These are phyloP conservation scores for Myiotriccus ornatus DNA, from an alignment of 2,797 vertebrate species.

Conservation along the genomic window DNA sequence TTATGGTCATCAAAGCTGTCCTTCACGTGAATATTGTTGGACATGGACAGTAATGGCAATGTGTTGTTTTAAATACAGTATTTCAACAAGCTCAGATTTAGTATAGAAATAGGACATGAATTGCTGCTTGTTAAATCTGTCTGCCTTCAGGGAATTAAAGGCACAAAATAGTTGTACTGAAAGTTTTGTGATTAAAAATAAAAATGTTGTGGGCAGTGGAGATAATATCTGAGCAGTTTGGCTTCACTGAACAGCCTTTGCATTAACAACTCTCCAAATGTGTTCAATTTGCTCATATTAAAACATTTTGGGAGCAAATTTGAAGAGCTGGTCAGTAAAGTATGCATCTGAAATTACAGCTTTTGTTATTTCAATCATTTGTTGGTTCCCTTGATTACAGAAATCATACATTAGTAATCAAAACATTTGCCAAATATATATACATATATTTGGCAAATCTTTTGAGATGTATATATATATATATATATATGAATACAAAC, in stretches of 20 bases:
- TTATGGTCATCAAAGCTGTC: neutral
- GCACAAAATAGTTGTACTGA: neutral
- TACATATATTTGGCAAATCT: too few species aligned
- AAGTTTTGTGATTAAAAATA: constrained; percentile 17
- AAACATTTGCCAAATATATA: neutral
- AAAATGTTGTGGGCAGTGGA: neutral
- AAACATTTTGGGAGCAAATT: neutral
- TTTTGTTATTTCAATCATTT: neutral
- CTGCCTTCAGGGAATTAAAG: neutral
- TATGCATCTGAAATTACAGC: neutral
- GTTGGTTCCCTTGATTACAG: neutral
- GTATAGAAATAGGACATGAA: neutral
- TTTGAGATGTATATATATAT: neutral
- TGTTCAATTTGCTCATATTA: neutral
- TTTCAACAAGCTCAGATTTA: neutral
- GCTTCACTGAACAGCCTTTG: neutral
- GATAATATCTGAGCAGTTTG: constrained; percentile 29
- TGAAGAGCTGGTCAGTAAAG: neutral
- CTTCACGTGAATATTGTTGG: neutral
- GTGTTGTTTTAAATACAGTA: neutral
- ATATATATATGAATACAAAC: neutral
- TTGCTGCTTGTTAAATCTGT: constrained; percentile 1
- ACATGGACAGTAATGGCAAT: neutral
- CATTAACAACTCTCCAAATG: neutral
- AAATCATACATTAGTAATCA: neutral